Evolutionary conservation across 1,140 invertebrate species (phyloP), one percentile per base, ranked within the genome.

Genomic region (Gryllus bimaculatus): DNA sequence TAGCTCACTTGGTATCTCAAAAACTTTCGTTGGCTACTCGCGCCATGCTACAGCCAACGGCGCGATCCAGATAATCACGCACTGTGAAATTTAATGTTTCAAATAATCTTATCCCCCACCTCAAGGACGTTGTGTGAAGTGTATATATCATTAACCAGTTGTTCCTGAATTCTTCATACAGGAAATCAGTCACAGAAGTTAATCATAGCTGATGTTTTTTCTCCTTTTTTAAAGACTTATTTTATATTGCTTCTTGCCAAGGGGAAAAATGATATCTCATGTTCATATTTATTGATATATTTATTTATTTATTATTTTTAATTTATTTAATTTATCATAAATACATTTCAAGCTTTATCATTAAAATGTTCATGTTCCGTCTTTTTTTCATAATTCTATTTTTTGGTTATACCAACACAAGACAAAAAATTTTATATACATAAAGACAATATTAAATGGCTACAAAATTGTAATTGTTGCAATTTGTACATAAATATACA

Each of bases 1-100:
- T 95, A 79, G 93, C 94, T 18, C 91, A 93, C 81, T 89, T 95
- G 13, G 93, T 95, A 8, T 94, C 93, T 7, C 90, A 93, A 83
- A 94, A 95, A 85, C 85, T 95, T 15, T 90, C 91, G 78, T 87
- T 91, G 13, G 93, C 92, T 2, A 92, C 93, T 1, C 92, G 90
- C 83, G 92, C 93, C 5, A 91, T 95, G 89, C 89, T 95, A 26
- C 87, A 89, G 82, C 89, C 89, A 73, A 85, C 86, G 66, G 87
- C 87, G 10, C 10, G 18, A 7, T 13, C 10, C 18, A 66, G 54
- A 66, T 66, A 18, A 66, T 66, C 54, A 39, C 26, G 1, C 5
- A 39, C 1, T 39, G 5, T 39, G 26, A 39, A 39, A 39, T 39
- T 5, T 5, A n/a, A 39, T 39, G 26, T 2, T 39, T 39, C 26